Evolutionary conservation across 2,797 vertebrate genomes (phyloP).

Genomic region (Sardinella longiceps): DNA sequence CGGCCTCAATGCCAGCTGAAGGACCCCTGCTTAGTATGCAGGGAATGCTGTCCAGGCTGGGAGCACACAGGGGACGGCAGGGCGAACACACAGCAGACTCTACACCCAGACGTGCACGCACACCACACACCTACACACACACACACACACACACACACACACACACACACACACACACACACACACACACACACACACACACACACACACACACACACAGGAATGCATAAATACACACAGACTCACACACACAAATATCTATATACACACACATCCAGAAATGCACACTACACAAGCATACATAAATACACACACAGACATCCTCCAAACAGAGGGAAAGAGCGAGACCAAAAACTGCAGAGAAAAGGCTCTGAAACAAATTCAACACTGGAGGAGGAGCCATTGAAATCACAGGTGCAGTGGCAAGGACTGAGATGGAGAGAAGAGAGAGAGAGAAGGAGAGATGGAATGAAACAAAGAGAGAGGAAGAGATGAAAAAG

Average conservation of each 20-base stretch:
- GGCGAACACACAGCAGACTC: background rate
- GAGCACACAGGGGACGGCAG: background rate
- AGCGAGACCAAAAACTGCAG: background rate
- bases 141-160: background rate
- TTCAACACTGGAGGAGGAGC: background rate
- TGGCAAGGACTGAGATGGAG: background rate
- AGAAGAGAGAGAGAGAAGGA: background rate
- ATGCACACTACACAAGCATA: background rate
- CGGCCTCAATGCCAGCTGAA: slow-evolving; percentile 9
- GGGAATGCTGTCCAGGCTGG: slow-evolving; percentile 27
- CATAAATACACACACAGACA: background rate
- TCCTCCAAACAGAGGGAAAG: too few relatives aligned
- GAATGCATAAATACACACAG: background rate
- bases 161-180: background rate
- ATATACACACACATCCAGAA: slow-evolving; percentile 1
- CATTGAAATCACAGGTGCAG: slow-evolving; percentile 1
- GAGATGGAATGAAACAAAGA: background rate
- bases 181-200: background rate
- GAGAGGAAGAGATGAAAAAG: background rate
- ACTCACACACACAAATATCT: background rate
- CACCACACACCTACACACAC: background rate
- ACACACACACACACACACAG: background rate
- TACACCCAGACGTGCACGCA: background rate
- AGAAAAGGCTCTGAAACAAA: background rate
- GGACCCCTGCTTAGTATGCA: slow-evolving; percentile 52